Percentiles rank a stretch among this genome's conserved stretches.
phyloP scores from a whole-genome alignment of 2,113 vertebrate genomes.

The Sebastes schlegelii region DNA sequence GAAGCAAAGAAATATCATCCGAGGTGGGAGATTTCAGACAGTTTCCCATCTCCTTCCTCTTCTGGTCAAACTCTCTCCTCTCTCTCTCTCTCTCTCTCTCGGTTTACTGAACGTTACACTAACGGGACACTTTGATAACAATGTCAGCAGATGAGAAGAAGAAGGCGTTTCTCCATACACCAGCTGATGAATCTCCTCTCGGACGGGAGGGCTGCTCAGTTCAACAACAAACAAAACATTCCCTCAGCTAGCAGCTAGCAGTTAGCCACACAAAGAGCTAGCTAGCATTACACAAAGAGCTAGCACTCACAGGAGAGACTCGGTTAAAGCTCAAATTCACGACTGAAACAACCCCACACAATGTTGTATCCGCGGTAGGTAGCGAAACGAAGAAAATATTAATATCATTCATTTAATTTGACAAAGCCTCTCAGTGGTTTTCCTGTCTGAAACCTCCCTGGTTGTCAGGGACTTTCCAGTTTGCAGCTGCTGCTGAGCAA shows the following conservation, averaged over 20 bases:
- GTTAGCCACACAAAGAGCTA: conserved; percentile 83
- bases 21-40: conserved; percentile 97
- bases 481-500: conserved; percentile 72
- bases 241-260: conserved; percentile 73
- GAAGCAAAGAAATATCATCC: conserved; percentile 97
- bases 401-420: conserved; percentile 1
- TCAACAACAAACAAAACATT: conserved; percentile 75
- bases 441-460: conserved; percentile 20
- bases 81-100: conserved; percentile 17
- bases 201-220: conserved; percentile 67
- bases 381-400: not conserved
- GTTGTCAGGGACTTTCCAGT: conserved; percentile 76
- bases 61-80: conserved; percentile 47
- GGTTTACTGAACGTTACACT: conserved; percentile 17
- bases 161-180: conserved; percentile 58
- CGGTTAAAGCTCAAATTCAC: not conserved
- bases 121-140: not conserved
- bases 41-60: conserved; percentile 91
- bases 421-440: not conserved
- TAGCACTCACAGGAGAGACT: conserved; percentile 59
- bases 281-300: conserved; percentile 60
- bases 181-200: conserved; percentile 61
- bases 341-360: not conserved
- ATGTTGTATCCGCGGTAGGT: not conserved
- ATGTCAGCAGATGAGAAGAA: conserved; percentile 4